These are phyloP conservation scores for Pomacea canaliculata DNA, from an alignment of 2,888 invertebrate species.

Conservation along the genomic window DNA sequence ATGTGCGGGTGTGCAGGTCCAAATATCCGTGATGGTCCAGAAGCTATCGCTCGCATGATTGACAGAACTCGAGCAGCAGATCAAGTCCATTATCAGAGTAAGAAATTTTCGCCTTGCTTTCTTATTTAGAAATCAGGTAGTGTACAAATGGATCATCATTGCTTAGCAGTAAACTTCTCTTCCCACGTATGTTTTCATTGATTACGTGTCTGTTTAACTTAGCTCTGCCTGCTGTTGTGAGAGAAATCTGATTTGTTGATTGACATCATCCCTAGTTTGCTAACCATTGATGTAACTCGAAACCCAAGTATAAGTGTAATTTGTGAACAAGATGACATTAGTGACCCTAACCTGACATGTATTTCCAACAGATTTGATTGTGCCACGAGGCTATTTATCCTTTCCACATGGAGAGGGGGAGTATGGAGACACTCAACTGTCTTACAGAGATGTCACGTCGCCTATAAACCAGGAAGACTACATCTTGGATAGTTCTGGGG, in stretches of 20 bases:
- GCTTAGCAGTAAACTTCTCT: no score
- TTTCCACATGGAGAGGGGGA: conserved; percentile 46
- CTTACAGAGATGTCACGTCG: conserved; percentile 64
- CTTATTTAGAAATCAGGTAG: no score
- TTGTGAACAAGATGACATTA: no score
- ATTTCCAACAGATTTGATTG: conserved; percentile 37
- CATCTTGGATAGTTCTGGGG: conserved; percentile 60
- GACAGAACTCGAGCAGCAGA: conserved; percentile 44
- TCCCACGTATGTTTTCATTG: no score
- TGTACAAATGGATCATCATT: no score
- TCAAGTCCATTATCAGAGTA: conserved; percentile 18
- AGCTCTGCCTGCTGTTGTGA: no score
- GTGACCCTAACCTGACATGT: no score
- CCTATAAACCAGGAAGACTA: conserved; percentile 66
- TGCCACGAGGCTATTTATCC: conserved; percentile 62
- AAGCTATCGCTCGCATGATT: conserved; percentile 63
- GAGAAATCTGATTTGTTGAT: no score
- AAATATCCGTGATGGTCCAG: conserved; percentile 66
- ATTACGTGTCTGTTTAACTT: no score
- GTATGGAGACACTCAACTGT: conserved; percentile 41
- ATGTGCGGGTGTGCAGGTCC: conserved; percentile 43
- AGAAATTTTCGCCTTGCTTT: background rate
- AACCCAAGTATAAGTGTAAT: no score
- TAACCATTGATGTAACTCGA: no score
- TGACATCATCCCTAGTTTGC: no score